Conservation (phyloP, 1,140 invertebrate genomes). For the Episyrphus balteatus region DNA sequence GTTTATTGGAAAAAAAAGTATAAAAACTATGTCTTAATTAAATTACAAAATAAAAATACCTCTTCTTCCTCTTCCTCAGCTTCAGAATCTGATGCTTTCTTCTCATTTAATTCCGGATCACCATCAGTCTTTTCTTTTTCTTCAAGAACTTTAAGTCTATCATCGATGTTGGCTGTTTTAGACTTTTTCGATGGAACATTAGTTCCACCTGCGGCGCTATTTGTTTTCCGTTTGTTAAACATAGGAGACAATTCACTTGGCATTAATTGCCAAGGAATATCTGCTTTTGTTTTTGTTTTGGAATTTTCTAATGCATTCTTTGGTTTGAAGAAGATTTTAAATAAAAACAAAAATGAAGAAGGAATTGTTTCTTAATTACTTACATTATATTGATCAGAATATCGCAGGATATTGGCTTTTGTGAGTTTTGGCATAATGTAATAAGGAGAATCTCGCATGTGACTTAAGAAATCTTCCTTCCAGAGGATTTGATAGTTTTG, state of each 20-base stretch:
- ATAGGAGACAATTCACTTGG: conserved; percentile 44
- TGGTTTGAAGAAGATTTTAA: not conserved
- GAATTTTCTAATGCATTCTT: conserved; percentile 51
- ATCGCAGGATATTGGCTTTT: conserved; percentile 40
- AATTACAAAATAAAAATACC: conserved; percentile 11
- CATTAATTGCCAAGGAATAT: conserved; percentile 45
- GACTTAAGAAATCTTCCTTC: conserved; percentile 32
- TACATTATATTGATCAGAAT: conserved; percentile 37
- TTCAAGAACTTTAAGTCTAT: conserved; percentile 40
- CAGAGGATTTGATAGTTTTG: conserved; percentile 31
- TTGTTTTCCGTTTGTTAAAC: conserved; percentile 16
- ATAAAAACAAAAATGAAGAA: not conserved
- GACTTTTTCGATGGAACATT: conserved; percentile 13
- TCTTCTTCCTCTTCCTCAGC: conserved; percentile 43
- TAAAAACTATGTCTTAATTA: not conserved
- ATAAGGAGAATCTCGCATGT: conserved; percentile 44
- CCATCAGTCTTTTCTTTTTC: conserved; percentile 48
- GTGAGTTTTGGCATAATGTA: conserved; percentile 48
- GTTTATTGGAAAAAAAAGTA: conserved; percentile 9
- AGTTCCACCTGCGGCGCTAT: conserved; percentile 2
- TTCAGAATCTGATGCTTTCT: conserved; percentile 41
- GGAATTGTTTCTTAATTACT: conserved; percentile 3
- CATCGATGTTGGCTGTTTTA: conserved; percentile 24
- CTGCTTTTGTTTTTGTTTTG: conserved; percentile 35
- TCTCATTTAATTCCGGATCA: conserved; percentile 35